Conservation (phyloP, 1,140 invertebrate genomes). For the Apis florea region DNA sequence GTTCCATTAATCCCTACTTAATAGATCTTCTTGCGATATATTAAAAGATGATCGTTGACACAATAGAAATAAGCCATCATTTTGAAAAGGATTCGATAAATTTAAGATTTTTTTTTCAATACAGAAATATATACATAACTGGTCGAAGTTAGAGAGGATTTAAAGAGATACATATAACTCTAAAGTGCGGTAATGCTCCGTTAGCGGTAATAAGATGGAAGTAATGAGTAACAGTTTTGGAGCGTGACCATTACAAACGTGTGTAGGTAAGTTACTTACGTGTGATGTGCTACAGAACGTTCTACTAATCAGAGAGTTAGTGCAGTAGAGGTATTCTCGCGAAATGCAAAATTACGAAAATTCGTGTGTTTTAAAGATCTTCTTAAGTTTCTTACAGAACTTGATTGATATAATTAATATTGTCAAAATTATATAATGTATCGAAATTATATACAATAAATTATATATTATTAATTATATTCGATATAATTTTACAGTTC, state of each 20-base stretch:
- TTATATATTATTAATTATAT: background rate
- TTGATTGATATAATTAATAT: too few species aligned
- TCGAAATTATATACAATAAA: too few species aligned
- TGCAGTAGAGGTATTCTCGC: conserved; percentile 1
- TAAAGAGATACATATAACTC: conserved; percentile 60
- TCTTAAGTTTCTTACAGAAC: too few species aligned
- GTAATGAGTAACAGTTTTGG: conserved; percentile 78
- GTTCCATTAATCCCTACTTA: conserved; percentile 17
- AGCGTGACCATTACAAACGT: conserved; percentile 73
- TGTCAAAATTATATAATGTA: too few species aligned
- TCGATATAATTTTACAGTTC: background rate
- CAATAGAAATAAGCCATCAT: background rate
- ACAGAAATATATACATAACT: too few species aligned
- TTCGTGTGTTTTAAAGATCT: background rate
- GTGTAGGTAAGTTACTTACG: conserved; percentile 40
- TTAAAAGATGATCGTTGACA: background rate
- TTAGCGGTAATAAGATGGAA: conserved; percentile 75
- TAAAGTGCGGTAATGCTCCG: conserved; percentile 65
- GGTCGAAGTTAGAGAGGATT: background rate
- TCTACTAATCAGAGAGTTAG: conserved; percentile 52
- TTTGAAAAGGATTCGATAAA: background rate
- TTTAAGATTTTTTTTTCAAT: too few species aligned
- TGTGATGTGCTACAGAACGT: conserved; percentile 50
- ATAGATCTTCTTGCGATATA: background rate
- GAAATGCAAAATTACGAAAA: conserved; percentile 20